Base-by-base conservation (phyloP, 2,113 vertebrate species). In the Phodopus roborovskii region DNA sequence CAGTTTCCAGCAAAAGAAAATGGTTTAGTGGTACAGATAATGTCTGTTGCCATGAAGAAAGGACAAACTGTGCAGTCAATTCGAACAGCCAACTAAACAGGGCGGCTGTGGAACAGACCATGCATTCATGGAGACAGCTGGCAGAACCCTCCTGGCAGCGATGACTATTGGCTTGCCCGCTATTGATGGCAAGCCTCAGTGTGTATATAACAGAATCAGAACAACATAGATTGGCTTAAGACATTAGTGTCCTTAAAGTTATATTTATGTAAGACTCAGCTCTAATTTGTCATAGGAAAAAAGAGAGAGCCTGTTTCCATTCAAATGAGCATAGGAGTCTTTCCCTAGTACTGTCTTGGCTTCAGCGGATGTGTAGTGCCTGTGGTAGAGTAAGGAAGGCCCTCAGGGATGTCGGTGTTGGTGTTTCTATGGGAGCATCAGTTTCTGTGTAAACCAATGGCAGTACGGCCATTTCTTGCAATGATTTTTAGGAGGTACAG, bases 271-370 rank as follows among this genome's bases (percentile, higher is more conserved):
- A 93, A 95, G 68, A 66, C 45, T 92, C 88, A 12, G n/a, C 73
- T 71, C 88, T 94, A 75, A 96, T 91, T 97, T 97, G 66, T 91
- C 92, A 62, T 39, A 56, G 93, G 91, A 96, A 95, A 70, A 19
- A 6, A 45, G 45, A 42, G n/a, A 6, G 11, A 16, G n/a, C 33
- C 48, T 75, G 13, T 89, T 93, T 96, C 53, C 79, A 8, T 53
- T 93, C 50, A 12, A 16, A 60, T n/a, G 83, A 85, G 53, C 77
- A 22, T 6, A n/a, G 13, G 78, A 17, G 39, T 79, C 42, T 90
- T 79, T 96, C 88, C 75, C 73, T 15, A 60, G 78, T 33, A 24
- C 8, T 39, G 45, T 70, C 24, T 45, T 68, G 5, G 48, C 45
- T 71, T 60, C 56, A 62, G 39, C 50, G 28, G 5, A 36, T 7